Conservation (phyloP, 2,888 invertebrate genomes). For the Ectemnius cavifrons region DNA sequence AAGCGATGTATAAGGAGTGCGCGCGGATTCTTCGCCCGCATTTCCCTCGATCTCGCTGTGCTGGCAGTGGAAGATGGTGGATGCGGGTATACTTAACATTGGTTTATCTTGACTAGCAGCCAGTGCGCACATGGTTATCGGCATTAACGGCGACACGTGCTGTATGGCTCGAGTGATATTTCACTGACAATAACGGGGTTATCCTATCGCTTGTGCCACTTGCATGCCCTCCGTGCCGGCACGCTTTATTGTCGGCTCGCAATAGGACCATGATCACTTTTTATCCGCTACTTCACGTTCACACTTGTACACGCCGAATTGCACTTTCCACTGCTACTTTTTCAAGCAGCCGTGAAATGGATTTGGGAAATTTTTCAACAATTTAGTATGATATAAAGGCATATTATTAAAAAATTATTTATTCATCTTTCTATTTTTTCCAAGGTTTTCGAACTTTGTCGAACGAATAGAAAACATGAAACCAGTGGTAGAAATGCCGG, state of each 20-base stretch:
- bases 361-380: no score
- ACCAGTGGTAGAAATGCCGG: no score
- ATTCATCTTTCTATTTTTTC: no score
- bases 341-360: no score
- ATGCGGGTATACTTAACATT: conserved; percentile 56
- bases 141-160: conserved; percentile 21
- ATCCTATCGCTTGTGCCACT: neutral
- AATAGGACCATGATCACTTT: neutral
- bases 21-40: neutral
- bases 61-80: conserved; percentile 52
- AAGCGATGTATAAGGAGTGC: neutral
- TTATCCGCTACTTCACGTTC: neutral
- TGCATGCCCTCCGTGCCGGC: neutral
- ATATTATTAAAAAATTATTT: no score
- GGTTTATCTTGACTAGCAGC: conserved; percentile 31
- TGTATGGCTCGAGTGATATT: conserved; percentile 31
- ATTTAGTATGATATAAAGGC: no score
- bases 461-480: no score
- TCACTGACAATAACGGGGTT: conserved; percentile 19
- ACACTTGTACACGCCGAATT: no score
- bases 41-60: neutral
- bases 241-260: no score
- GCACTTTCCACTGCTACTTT: no score
- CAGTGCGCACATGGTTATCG: conserved; percentile 36
- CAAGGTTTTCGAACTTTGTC: no score